Base-by-base conservation (phyloP, 2,888 invertebrate genomes). In the Andrena bucephala region DNA sequence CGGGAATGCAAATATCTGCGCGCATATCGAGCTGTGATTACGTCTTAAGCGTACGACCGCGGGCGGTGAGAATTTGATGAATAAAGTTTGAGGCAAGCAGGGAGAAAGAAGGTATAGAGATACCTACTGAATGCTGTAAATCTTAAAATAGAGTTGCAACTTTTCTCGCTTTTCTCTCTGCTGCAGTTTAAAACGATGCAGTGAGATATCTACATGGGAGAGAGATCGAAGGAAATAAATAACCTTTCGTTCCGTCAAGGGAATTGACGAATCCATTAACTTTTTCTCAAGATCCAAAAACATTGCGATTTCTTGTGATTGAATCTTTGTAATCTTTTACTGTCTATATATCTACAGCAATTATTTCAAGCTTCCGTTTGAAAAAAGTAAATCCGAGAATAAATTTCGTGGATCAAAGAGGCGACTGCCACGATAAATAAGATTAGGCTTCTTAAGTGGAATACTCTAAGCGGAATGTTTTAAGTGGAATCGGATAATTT, bases 11-110 rank as follows among this genome's bases (percentile, higher is more conserved):
- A 5, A 24, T n/a, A 16, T 76, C 36, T 24, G 13, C 16, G 4
- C 16, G 42, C 42, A 42, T 42, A 24, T 10, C 10, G 57, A 27
- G 24, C 10, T 27, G 20, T 3, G 70, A 71, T 76, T 76, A 76
- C 29, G 62, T 50, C 33, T 27, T 54, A 42, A 36, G 29, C 42
- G 4, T 1, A 42, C 13, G 13, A 42, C 42, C 42, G 42, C 13
- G 42, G 13, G 42, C 42, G 67, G 31, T 66, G 13, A 57, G 65
- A 57, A 31, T 42, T 13, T 27, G 27, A 27, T 24, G 27, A 36
- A 24, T 33, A n/a, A 54, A 31, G 3, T 31, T 68, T 13, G 20
- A 10, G 31, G 57, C 24, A 57, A 24, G 57, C 16, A 13, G 7
- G 10, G 20, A 27, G 24, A 20, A 20, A 20, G n/a, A 20, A 20